Conservation (phyloP, 2,888 invertebrate genomes). For the Ochropleura leucogaster region DNA sequence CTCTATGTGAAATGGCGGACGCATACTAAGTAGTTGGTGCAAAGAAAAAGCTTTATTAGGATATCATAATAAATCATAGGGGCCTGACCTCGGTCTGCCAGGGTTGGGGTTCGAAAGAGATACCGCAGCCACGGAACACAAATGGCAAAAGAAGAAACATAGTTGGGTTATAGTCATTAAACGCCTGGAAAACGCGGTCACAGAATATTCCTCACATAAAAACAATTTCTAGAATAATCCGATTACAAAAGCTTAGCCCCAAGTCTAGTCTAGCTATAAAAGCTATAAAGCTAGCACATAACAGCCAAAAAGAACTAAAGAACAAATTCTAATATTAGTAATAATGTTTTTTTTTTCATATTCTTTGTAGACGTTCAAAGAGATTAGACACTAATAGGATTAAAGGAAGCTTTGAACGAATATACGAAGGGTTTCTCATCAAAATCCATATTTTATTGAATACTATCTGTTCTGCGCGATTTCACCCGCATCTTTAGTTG, state of each 20-base stretch:
- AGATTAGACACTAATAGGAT: not conserved
- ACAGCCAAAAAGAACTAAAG: not conserved
- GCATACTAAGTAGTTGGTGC: slow-evolving; percentile 51
- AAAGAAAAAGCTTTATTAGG: slow-evolving; percentile 8
- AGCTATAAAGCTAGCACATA: slow-evolving; percentile 10
- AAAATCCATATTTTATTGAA: not conserved
- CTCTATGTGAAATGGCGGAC: slow-evolving; percentile 20
- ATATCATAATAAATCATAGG: not conserved
- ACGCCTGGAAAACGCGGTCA: not conserved
- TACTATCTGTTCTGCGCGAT: no score
- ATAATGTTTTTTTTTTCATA: not conserved
- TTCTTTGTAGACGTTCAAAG: slow-evolving; percentile 1
- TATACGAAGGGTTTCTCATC: not conserved
- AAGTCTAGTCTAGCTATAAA: not conserved
- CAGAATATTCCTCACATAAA: not conserved
- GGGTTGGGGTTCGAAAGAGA: no score
- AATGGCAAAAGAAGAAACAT: not conserved
- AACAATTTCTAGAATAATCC: slow-evolving; percentile 30
- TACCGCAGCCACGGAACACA: not conserved
- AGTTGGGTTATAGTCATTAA: no score
- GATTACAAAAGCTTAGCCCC: slow-evolving; percentile 19
- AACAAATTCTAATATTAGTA: not conserved
- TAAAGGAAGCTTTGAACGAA: not conserved
- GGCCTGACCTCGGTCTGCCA: no score
- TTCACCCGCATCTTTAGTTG: no score